Evolutionary conservation across 2,113 vertebrate genomes (phyloP).

Genomic region (Daubentonia madagascariensis): DNA sequence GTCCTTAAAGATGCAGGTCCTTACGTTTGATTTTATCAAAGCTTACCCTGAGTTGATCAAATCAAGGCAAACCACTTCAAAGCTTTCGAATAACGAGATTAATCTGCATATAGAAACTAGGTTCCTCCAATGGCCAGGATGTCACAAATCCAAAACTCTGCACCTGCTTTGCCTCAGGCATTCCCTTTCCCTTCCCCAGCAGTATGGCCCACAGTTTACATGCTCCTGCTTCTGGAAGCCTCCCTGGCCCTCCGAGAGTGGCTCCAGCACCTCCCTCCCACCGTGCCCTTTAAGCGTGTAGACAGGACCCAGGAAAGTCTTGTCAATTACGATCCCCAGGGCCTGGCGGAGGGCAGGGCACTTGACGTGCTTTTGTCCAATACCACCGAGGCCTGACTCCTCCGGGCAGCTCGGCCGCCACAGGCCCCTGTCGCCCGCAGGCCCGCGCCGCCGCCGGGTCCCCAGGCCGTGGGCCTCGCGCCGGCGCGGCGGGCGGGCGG

Average conservation of each 20-base stretch:
- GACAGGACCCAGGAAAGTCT: background rate
- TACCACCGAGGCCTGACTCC: accelerated
- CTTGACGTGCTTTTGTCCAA: accelerated
- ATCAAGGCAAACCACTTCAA: background rate
- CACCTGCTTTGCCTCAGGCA: background rate
- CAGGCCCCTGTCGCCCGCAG: accelerated
- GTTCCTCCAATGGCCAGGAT: background rate
- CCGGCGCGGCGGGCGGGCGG: accelerated
- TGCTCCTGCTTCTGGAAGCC: background rate
- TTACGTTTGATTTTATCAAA: background rate
- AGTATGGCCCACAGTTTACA: accelerated
- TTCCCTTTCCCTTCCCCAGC: background rate
- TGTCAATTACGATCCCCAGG: accelerated
- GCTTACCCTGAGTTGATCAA: background rate
- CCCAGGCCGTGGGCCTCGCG: background rate
- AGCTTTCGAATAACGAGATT: background rate
- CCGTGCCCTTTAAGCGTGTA: too few relatives aligned
- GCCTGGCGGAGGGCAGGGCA: accelerated
- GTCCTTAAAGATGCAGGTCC: background rate
- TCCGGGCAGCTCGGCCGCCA: background rate
- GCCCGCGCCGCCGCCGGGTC: accelerated
- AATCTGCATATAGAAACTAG: background rate
- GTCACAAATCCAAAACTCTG: background rate
- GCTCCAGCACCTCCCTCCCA: background rate
- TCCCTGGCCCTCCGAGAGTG: background rate